Base-by-base conservation (phyloP, 2,888 invertebrate genomes). In the Agrotis segetum region DNA sequence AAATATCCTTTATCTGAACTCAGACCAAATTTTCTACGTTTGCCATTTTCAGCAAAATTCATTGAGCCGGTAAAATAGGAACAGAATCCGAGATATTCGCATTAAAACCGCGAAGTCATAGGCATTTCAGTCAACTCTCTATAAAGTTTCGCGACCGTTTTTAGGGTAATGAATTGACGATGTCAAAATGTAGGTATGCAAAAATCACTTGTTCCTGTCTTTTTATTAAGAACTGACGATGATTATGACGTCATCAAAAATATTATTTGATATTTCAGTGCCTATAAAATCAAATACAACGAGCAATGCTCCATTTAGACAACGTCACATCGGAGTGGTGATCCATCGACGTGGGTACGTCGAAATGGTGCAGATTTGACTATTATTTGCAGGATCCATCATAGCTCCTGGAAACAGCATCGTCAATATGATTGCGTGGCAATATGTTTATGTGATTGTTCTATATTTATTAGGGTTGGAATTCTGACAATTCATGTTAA, bases 301-400 rank as follows among this genome's bases (percentile, higher is more conserved):
- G 49, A 19, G 11, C 44, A 46, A 29, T 49, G 34, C 44, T 53
- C 56, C 56, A 70, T 81, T 77, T 64, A n/a, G 17, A 50, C n/a
- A 40, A 29, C 56, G 55, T 53, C 71, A 13, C n/a, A 24, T 70
- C 78, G 65, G 53, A 62, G 24, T 34, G 60, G 82, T 61, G 52
- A 77, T 77, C 55, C 62, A 71, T 82, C 71, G 71, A 62, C 21
- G 61, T 62, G 29, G 50, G 16, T 56, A 67, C 50, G 68, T 55
- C 24, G 14, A 53, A 82, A 82, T 64, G 71, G 55, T 49, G 58
- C 40, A 50, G 24, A 69, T 71, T 72, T 29, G 67, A 60, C 73
- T 58, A 66, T 65, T 71, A 82, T 63, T 55, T 78, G 72, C 79
- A 78, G 79, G 24, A 65, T 65, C 58, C 58, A 66, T 82, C 79